Percentiles rank a stretch among this genome's conserved stretches.
phyloP scores from a whole-genome alignment of 2,797 vertebrate genomes.

The Morelia viridis region DNA sequence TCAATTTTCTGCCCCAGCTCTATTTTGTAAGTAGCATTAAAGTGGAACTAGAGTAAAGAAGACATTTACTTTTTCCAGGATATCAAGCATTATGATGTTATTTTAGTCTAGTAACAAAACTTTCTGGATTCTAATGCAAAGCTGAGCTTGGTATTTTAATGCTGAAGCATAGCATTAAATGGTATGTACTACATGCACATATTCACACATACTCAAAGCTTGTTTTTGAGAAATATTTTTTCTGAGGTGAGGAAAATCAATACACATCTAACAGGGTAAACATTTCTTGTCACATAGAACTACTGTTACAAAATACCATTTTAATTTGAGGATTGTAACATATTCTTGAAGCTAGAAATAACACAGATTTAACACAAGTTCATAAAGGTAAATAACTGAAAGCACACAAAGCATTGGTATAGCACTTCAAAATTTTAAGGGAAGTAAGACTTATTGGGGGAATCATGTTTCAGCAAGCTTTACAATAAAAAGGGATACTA shows the following conservation, averaged over 20 bases:
- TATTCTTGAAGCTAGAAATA: conserved; percentile 56
- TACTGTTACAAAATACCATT: conserved; percentile 37
- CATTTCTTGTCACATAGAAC: conserved; percentile 46
- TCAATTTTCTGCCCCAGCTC: conserved; percentile 30
- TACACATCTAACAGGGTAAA: conserved; percentile 56
- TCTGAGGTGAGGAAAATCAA: conserved; percentile 50
- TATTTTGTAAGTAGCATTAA: conserved; percentile 29
- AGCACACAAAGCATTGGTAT: conserved; percentile 59
- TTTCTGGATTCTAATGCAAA: conserved; percentile 33
- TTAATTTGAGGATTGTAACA: conserved; percentile 52
- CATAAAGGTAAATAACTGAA: conserved; percentile 67
- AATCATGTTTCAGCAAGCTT: conserved; percentile 56
- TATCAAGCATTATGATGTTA: conserved; percentile 22
- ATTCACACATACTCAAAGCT: conserved; percentile 53
- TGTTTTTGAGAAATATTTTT: conserved; percentile 32
- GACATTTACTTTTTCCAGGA: conserved; percentile 28
- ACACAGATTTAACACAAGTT: conserved; percentile 64
- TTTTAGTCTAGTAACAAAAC: conserved; percentile 22
- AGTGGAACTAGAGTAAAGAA: conserved; percentile 21
- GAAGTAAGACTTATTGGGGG: conserved; percentile 38
- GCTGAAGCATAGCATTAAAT: conserved; percentile 57
- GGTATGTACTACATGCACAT: conserved; percentile 31
- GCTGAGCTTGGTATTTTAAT: conserved; percentile 45
- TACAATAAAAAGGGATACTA: conserved; percentile 72
- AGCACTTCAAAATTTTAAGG: conserved; percentile 52